phyloP scores from a whole-genome alignment of 2,113 vertebrate species.

The Podarcis cretensis region DNA sequence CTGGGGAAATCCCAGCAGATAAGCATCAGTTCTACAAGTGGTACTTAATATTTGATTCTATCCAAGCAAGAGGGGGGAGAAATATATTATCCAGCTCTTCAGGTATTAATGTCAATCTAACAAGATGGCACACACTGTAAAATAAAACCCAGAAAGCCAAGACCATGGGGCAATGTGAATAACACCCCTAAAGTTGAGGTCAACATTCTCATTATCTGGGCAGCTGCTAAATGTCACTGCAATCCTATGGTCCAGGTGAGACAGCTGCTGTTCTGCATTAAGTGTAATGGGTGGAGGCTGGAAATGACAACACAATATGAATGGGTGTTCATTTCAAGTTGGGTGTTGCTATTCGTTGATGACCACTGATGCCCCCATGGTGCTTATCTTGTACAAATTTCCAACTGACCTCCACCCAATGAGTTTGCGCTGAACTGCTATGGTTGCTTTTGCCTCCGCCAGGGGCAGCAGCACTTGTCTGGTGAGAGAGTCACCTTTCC shows the following conservation, averaged over 20 bases:
- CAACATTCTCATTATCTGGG: not conserved
- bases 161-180: not conserved
- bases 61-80: constrained; percentile 14
- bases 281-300: no score
- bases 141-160: constrained; percentile 2
- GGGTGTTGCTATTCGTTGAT: not conserved
- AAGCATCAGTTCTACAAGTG: constrained; percentile 17
- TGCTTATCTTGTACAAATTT: no score
- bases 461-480: no score
- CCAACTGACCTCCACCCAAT: no score
- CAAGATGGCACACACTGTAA: not conserved
- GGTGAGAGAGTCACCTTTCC: no score
- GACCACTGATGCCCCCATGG: no score
- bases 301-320: not conserved
- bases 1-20: constrained; percentile 43
- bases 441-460: no score
- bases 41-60: constrained; percentile 41
- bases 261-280: not conserved
- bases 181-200: not conserved
- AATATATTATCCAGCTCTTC: constrained; percentile 6
- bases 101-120: constrained; percentile 23
- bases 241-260: not conserved
- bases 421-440: no score
- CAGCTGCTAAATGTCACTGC: not conserved
- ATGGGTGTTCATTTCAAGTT: not conserved